A percentile compares a stretch with the other conserved stretches of the same genome.
Evolutionary conservation across 2,113 vertebrate species (phyloP).

Genomic region (Antennarius striatus): DNA sequence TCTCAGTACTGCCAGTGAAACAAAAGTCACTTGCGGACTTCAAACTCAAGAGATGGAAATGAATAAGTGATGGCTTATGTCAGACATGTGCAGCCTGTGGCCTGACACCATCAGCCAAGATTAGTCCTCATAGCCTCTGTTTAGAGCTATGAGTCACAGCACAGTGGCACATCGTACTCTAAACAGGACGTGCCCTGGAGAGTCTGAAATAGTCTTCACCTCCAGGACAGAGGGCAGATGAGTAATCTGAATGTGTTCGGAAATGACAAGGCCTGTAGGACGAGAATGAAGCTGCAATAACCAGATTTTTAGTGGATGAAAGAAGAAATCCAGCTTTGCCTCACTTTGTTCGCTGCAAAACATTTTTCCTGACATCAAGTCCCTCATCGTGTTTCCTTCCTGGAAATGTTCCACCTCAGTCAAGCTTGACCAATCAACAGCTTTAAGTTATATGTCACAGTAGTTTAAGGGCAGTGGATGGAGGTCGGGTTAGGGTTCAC

Average conservation of each 20-base stretch:
- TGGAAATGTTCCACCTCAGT: not conserved
- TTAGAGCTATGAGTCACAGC: conserved; percentile 50
- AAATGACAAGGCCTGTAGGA: too few relatives aligned
- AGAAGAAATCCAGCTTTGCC: not conserved
- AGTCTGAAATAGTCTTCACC: not conserved
- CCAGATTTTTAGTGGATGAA: too few relatives aligned
- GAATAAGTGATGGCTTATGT: conserved; percentile 27
- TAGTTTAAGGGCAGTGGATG: not conserved
- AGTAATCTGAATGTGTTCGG: not conserved
- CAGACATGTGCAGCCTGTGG: conserved; percentile 6
- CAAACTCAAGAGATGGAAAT: conserved; percentile 44
- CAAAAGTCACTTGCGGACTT: conserved; percentile 15
- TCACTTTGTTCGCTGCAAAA: too few relatives aligned
- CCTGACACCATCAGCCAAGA: conserved; percentile 25
- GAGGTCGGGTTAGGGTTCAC: not conserved
- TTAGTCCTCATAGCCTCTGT: conserved; percentile 37
- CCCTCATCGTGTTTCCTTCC: not conserved
- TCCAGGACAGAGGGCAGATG: conserved; percentile 12
- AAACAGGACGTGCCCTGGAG: not conserved
- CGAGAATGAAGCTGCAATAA: too few relatives aligned
- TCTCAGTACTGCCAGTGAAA: not conserved
- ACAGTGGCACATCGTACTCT: conserved; percentile 12
- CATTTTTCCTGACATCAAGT: too few relatives aligned
- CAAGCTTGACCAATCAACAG: not conserved
- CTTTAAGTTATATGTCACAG: not conserved